Base-by-base conservation (phyloP, 1,140 invertebrate genomes). In the Calephelis nemesis region DNA sequence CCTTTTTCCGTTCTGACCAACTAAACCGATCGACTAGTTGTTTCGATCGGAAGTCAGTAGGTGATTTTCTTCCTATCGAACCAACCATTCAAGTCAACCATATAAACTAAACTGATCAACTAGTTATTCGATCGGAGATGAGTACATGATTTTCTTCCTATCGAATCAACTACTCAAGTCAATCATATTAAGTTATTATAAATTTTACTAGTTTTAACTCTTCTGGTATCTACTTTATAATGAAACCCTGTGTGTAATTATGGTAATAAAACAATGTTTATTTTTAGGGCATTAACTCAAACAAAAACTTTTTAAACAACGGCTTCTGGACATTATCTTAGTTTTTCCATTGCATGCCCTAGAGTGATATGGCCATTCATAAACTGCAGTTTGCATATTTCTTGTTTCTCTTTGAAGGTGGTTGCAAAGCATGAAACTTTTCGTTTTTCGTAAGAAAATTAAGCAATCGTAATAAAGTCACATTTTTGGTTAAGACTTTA, bases 101-200 rank as follows among this genome's bases (percentile, higher is more conserved):
- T 48, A 48, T 48, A 48, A 48, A 48, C 47, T n/a, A 48, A 48
- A 48, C 47, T 48, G 47, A 48, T 48, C 47, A n/a, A 48, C 47
- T 48, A 48, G 47, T 48, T 48, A 48, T 48, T 48, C 47, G 47
- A 48, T 48, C 47, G 12, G 12, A 48, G 12, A 48, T 48, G 10
- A 48, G 47, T 48, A n/a, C 10, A 48, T 48, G 47, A 48, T 48
- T 48, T 48, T 48, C 47, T 48, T 48, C 47, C 47, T 48, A 48
- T 48, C 47, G 47, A 48, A 48, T n/a, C 47, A 48, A 48, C 47
- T 48, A 48, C 12, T 48, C 47, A 48, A 48, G 47, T 48, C 47
- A 48, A 48, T n/a, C 47, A 48, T 48, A 48, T 48, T 48, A 48
- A 48, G 47, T 48, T 48, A 48, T 48, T 48, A 48, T 48, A 48